phyloP scores from a whole-genome alignment of 2,113 vertebrate species.

The Grallaria varia region DNA sequence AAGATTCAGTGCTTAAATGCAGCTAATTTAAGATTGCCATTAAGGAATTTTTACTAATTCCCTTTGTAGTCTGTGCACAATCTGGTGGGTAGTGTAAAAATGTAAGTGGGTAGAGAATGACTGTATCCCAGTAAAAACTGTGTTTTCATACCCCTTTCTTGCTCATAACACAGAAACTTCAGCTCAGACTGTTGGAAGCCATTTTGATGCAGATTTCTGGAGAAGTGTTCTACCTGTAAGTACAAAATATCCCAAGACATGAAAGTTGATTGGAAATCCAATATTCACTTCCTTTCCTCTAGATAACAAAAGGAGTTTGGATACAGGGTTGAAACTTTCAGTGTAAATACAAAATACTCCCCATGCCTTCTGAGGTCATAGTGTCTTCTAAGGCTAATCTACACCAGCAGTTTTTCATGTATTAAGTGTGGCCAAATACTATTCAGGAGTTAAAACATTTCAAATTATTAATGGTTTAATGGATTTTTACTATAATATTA shows the following conservation, averaged over 20 bases:
- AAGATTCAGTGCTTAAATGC: not conserved
- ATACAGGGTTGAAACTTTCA: not conserved
- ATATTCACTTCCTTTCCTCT: not conserved
- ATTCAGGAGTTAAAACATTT: not conserved
- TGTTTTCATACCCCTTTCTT: not conserved
- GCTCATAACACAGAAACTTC: not conserved
- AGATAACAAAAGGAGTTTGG: not conserved
- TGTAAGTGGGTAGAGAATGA: not conserved
- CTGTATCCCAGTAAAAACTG: not conserved
- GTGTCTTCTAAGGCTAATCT: not conserved
- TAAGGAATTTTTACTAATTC: not conserved
- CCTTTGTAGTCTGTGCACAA: not conserved
- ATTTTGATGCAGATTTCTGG: not conserved
- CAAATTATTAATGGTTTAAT: not conserved
- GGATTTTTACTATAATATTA: not conserved
- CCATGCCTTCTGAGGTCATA: not conserved
- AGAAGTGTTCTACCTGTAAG: not conserved
- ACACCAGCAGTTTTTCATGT: not conserved
- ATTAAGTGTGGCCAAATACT: not conserved
- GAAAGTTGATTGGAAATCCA: not conserved
- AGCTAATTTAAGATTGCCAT: accelerated
- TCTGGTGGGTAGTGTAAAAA: not conserved
- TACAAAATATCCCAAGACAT: not conserved
- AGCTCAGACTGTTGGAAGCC: accelerated
- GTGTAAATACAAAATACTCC: not conserved